These are phyloP conservation scores for Aeoliscus strigatus DNA, from an alignment of 2,797 vertebrate species.

Conservation along the genomic window DNA sequence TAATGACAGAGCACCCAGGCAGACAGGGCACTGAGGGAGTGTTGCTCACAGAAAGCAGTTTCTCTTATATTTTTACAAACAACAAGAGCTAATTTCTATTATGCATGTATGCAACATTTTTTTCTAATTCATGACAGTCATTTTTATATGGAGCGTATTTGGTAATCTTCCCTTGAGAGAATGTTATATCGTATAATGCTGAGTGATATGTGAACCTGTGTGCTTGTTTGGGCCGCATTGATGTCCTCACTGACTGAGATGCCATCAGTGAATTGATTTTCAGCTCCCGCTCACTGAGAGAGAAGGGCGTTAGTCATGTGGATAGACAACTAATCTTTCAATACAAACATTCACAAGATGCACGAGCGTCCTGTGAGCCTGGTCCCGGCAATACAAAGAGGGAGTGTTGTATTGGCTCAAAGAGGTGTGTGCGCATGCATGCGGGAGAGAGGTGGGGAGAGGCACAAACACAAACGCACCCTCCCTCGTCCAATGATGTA, in stretches of 20 bases:
- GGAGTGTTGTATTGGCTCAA: slow-evolving; percentile 21
- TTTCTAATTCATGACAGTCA: slow-evolving; percentile 7
- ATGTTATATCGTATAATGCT: too few species aligned
- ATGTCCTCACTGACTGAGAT: slow-evolving; percentile 63
- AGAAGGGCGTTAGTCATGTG: slow-evolving; percentile 73
- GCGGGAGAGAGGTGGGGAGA: too few species aligned
- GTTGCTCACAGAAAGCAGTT: slow-evolving; percentile 44
- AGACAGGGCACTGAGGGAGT: slow-evolving; percentile 50
- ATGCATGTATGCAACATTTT: slow-evolving; percentile 6
- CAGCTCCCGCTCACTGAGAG: slow-evolving; percentile 60
- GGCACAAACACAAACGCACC: neutral
- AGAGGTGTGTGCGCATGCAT: slow-evolving; percentile 4
- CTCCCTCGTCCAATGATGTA: slow-evolving; percentile 23
- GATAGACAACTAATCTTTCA: slow-evolving; percentile 76
- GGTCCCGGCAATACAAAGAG: slow-evolving; percentile 40
- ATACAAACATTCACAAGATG: slow-evolving; percentile 71
- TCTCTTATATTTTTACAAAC: slow-evolving; percentile 32
- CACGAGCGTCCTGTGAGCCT: slow-evolving; percentile 53
- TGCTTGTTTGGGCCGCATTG: slow-evolving; percentile 59
- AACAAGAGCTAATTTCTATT: slow-evolving; percentile 7
- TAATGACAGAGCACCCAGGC: slow-evolving; percentile 62
- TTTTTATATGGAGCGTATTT: slow-evolving; percentile 27
- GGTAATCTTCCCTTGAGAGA: too few species aligned
- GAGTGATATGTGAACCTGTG: slow-evolving; percentile 24
- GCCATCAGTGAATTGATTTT: slow-evolving; percentile 78